Evolutionary conservation across 2,888 invertebrate species (phyloP), one percentile per base, ranked within the genome.

Genomic region (Cataglyphis altisquamis): DNA sequence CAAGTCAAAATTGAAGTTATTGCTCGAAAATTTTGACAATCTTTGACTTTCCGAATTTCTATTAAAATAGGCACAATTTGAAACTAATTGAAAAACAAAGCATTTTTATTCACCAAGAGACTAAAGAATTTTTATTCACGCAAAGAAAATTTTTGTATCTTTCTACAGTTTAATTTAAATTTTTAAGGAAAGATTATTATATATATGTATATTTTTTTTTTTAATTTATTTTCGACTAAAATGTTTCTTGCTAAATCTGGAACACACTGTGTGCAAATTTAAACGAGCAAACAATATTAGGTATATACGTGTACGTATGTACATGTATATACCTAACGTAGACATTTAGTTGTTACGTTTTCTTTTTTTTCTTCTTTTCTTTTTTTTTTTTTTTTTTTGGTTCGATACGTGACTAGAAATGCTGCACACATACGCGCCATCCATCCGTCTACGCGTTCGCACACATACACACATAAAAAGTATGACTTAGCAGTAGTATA

Each of bases 351-450:
- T 74, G 81, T 81, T 86, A 84, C 81, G 83, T 83, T 84, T 21
- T 29, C 25, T 29, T 29, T 29, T 29, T 29, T 29, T 29, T 25
- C 25, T 25, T 25, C 25, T 25, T 25, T 25, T 25, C 25, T 25
- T 21, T 77, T 80, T 66, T 81, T 81, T 52, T 67, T 66, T 85
- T 67, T 29, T 64, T 77, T 84, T 87, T 86, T 87, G 83, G 81
- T 88, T 88, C 81, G 89, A 87, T 89, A 91, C 92, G 90, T 94
- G 94, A 94, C 94, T 94, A 94, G 94, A 94, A 93, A 93, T 93
- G 93, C 93, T 93, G 92, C 92, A 92, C 91, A 92, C 87, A 78
- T 74, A 70, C 57, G 70, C 68, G 41, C 32, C 70, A 70, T 68
- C 32, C 78, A 72, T 80, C 45, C 78, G 18, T 72, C 52, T 45